Base-by-base conservation (phyloP, 1,140 invertebrate genomes). In the Apis cerana region DNA sequence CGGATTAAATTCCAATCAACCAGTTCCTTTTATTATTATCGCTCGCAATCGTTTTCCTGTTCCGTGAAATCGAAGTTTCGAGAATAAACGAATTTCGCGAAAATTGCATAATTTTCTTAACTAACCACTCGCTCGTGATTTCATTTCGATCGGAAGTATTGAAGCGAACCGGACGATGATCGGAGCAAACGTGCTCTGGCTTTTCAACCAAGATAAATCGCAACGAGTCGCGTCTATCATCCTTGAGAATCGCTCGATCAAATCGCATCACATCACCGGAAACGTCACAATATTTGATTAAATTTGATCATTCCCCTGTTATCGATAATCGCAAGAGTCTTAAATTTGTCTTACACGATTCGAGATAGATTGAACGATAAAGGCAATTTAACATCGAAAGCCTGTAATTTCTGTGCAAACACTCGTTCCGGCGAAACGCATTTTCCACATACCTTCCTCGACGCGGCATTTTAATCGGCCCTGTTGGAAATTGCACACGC, bases 41-140 rank as follows among this genome's bases (percentile, higher is more conserved):
- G 27, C 27, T 27, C 27, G 27, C n/a, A n/a, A n/a, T n/a, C 33
- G 33, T 33, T 33, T 33, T 33, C 2, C 33, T 33, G 2, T 33
- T 33, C 33, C 33, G 2, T 33, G 33, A 33, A 62, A 1, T 17
- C 2, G 59, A 61, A 15, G 3, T 17, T 59, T 3, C 58, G 58
- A 15, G 13, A 12, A 1, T 2, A 59, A 59, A 21, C n/a, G 12
- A 2, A 3, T 33, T 33, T 48, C n/a, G 9, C 72, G 77, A 83
- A 76, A 83, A 82, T 85, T 59, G 59, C 48, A 43, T 67, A n/a
- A 4, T n/a, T 62, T 52, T 56, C 15, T 19, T 7, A 43, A 43
- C 15, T 15, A 1, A 11, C 5, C 70, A 33, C 71, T 64, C 59
- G 59, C 13, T 19, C 43, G 70, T 79, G 71, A 43, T 43, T 58